Percentiles rank a stretch among this genome's conserved stretches.
phyloP scores from a whole-genome alignment of 2,113 vertebrate genomes.

The Beaufortia kweichowensis region DNA sequence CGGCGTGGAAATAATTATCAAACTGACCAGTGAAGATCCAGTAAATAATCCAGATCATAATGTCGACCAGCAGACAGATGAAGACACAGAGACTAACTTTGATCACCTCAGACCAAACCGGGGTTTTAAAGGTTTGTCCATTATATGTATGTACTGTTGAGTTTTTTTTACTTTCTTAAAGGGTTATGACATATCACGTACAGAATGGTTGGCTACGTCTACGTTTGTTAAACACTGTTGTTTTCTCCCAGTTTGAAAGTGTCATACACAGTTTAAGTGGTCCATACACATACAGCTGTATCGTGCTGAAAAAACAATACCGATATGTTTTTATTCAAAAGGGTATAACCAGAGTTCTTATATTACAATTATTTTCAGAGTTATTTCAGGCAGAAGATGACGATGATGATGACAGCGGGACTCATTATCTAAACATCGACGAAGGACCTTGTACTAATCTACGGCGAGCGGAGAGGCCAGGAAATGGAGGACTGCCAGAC shows the following conservation, averaged over 20 bases:
- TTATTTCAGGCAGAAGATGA: constrained; percentile 65
- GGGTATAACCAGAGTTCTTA: no score
- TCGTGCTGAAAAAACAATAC: no score
- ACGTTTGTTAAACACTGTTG: no score
- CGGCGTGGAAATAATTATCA: constrained; percentile 10
- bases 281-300: no score
- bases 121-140: constrained; percentile 21
- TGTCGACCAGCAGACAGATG: background rate
- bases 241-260: no score
- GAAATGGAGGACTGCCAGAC: constrained; percentile 75
- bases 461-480: constrained; percentile 68
- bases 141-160: background rate
- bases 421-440: constrained; percentile 68
- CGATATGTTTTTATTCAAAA: no score
- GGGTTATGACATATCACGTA: no score
- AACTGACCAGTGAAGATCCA: background rate
- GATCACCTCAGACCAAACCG: background rate
- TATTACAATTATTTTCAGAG: constrained; percentile 50
- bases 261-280: no score
- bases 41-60: background rate
- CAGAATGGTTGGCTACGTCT: no score
- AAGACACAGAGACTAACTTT: background rate
- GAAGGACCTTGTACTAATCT: constrained; percentile 69
- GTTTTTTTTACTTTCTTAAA: no score
- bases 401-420: constrained; percentile 66